Evolutionary conservation across 2,797 vertebrate species (phyloP).

Genomic region (Lerista edwardsae): DNA sequence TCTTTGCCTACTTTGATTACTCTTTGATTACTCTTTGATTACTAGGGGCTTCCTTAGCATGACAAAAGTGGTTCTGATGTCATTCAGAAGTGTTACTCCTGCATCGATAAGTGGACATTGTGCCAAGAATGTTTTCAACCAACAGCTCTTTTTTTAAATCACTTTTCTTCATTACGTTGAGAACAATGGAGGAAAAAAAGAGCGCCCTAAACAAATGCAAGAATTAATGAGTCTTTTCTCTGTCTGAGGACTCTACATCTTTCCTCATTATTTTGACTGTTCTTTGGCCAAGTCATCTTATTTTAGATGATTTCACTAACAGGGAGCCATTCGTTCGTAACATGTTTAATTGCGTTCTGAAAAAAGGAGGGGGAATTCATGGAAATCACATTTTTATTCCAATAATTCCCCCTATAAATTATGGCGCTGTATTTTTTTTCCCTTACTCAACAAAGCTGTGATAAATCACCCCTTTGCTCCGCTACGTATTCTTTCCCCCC

Average conservation of each 20-base stretch:
- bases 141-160: not conserved
- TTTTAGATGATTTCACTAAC: slow-evolving; percentile 48
- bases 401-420: not conserved
- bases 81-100: not conserved
- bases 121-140: not conserved
- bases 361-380: slow-evolving; percentile 30
- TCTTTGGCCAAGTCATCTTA: slow-evolving; percentile 26
- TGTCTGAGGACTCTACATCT: slow-evolving; percentile 9
- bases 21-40: not conserved
- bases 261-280: slow-evolving; percentile 21
- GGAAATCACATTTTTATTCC: slow-evolving; percentile 2
- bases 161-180: slow-evolving; percentile 25
- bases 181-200: not conserved
- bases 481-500: slow-evolving; percentile 20
- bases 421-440: slow-evolving; percentile 5
- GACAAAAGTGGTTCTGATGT: not conserved
- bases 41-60: not conserved
- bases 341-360: slow-evolving; percentile 37
- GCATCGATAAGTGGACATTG: not conserved
- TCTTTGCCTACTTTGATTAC: too few species aligned
- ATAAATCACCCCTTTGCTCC: slow-evolving; percentile 50
- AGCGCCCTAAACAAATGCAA: not conserved
- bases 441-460: slow-evolving; percentile 34
- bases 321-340: slow-evolving; percentile 21
- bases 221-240: slow-evolving; percentile 17